A percentile compares a stretch with the other conserved stretches of the same genome.
Evolutionary conservation across 2,113 vertebrate species (phyloP).

Genomic region (Pterocles gutturalis): DNA sequence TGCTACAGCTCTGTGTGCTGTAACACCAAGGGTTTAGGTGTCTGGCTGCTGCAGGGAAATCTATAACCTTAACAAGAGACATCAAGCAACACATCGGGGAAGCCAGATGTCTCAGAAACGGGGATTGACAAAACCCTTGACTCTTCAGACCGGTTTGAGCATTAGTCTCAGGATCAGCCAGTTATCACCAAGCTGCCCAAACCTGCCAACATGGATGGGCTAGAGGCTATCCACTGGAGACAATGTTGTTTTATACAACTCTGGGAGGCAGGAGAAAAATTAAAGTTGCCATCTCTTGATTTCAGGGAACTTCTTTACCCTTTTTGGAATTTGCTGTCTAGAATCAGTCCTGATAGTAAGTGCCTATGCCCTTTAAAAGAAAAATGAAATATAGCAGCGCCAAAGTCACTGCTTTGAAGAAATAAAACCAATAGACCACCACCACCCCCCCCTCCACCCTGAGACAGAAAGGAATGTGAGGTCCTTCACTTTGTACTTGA

Average conservation of each 20-base stretch:
- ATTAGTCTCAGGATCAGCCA: background rate
- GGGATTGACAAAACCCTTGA: background rate
- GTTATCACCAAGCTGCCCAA: background rate
- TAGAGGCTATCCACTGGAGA: background rate
- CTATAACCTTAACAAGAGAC: background rate
- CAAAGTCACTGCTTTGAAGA: background rate
- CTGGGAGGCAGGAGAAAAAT: background rate
- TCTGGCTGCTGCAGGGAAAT: background rate
- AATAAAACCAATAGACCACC: background rate
- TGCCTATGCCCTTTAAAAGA: background rate
- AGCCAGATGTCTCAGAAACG: background rate
- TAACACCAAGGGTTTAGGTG: background rate
- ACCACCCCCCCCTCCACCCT: rapidly evolving
- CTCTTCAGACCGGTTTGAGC: background rate
- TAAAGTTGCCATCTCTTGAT: background rate
- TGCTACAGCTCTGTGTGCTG: background rate
- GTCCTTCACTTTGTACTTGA: background rate
- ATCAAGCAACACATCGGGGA: background rate
- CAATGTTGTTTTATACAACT: background rate
- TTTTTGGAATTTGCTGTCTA: background rate
- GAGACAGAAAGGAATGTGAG: background rate
- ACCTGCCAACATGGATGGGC: background rate
- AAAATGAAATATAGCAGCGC: background rate
- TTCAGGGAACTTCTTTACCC: background rate
- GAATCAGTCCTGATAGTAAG: background rate